Percentiles rank a stretch among this genome's conserved stretches.
phyloP scores from a whole-genome alignment of 2,888 invertebrate species.

The Caenorhabditis becei region DNA sequence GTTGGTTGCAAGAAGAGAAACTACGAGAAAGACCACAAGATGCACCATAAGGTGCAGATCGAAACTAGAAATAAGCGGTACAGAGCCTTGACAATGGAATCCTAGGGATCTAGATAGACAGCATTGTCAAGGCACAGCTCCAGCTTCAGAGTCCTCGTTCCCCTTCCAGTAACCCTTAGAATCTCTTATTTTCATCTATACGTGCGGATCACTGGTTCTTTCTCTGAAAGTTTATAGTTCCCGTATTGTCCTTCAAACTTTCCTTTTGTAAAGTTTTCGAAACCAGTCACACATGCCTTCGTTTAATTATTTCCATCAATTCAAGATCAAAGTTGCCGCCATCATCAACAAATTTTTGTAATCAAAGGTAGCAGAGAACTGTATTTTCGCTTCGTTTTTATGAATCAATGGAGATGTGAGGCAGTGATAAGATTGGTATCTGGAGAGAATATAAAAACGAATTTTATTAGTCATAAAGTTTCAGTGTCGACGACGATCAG shows the following conservation, averaged over 20 bases:
- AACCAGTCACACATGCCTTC: not conserved
- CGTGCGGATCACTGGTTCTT: no score
- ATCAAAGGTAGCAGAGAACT: slow-evolving; percentile 14
- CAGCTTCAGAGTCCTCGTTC: no score
- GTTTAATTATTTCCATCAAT: slow-evolving; percentile 17
- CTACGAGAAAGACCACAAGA: no score
- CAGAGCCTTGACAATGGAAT: no score
- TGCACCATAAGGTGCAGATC: no score
- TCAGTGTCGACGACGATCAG: slow-evolving; percentile 32
- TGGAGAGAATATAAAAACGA: slow-evolving; percentile 29
- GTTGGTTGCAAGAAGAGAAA: no score
- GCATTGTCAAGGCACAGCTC: no score
- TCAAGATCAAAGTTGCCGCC: slow-evolving; percentile 40
- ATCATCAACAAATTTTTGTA: slow-evolving; percentile 32
- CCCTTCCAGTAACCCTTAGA: no score
- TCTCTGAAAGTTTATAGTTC: not conserved
- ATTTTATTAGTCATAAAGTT: slow-evolving; percentile 52
- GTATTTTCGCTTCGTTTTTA: slow-evolving; percentile 35
- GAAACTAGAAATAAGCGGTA: no score
- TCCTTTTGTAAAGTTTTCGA: not conserved
- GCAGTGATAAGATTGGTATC: slow-evolving; percentile 42
- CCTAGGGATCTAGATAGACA: no score
- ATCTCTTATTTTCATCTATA: no score
- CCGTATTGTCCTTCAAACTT: not conserved
- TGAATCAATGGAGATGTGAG: slow-evolving; percentile 40